Conservation (phyloP, 1,140 invertebrate species). For the Drosophila ambigua region DNA sequence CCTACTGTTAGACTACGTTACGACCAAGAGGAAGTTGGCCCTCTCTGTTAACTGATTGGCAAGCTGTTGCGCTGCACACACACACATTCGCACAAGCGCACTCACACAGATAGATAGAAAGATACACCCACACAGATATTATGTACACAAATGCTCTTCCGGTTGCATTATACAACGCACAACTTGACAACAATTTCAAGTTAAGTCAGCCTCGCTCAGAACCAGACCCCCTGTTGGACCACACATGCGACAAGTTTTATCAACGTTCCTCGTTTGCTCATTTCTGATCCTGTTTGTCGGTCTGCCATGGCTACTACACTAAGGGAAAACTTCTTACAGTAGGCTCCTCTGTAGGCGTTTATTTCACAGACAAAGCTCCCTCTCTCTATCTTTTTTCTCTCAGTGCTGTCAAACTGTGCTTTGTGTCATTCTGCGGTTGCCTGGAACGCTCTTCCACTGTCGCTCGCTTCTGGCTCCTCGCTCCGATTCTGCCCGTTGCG, state of each 20-base stretch:
- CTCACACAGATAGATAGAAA: constrained; percentile 14
- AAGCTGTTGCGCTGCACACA: constrained; percentile 33
- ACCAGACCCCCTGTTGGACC: constrained; percentile 8
- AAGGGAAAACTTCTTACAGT: not conserved
- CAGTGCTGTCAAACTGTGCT: constrained; percentile 44
- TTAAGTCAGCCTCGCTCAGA: constrained; percentile 30
- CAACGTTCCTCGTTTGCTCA: constrained; percentile 58
- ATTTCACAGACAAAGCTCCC: too few species aligned
- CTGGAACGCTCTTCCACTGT: constrained; percentile 35
- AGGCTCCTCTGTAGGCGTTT: not conserved
- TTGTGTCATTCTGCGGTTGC: constrained; percentile 70
- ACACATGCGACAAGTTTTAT: constrained; percentile 66
- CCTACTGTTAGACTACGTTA: constrained; percentile 22
- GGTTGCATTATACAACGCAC: constrained; percentile 31
- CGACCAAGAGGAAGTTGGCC: constrained; percentile 3
- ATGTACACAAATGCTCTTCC: constrained; percentile 1
- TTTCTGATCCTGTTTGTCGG: constrained; percentile 55
- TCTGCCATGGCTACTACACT: constrained; percentile 12
- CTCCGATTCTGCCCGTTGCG: constrained; percentile 33
- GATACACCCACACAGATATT: constrained; percentile 5
- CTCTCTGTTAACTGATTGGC: constrained; percentile 31
- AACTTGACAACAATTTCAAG: constrained; percentile 52
- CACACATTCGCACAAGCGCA: constrained; percentile 3
- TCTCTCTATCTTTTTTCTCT: constrained; percentile 10
- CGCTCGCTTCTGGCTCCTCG: constrained; percentile 27